Conservation (phyloP, 2,888 invertebrate species). For the Trissolcus japonicus region DNA sequence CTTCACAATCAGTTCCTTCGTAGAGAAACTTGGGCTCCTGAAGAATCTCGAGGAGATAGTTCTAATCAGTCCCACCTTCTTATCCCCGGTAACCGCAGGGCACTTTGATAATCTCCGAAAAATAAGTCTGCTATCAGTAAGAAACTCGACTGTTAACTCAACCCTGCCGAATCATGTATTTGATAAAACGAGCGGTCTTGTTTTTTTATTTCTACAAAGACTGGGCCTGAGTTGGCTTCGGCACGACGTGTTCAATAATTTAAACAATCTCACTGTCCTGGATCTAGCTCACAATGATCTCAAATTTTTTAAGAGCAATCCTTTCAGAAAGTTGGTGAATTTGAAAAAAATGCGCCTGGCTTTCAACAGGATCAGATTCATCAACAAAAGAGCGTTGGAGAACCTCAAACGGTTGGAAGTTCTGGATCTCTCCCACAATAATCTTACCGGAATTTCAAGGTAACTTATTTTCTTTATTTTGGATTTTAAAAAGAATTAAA, state of each 20-base stretch:
- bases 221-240: neutral
- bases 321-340: too few species aligned
- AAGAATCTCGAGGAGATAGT: neutral
- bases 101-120: neutral
- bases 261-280: conserved; percentile 1
- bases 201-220: neutral
- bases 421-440: conserved; percentile 10
- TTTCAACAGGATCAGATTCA: too few species aligned
- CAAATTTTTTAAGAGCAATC: neutral
- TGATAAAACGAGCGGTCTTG: neutral
- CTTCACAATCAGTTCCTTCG: neutral
- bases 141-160: neutral
- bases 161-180: neutral
- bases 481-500: too few species aligned
- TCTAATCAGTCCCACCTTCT: neutral
- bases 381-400: neutral
- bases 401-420: neutral
- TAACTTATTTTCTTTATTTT: conserved; percentile 2
- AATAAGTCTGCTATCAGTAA: neutral
- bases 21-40: neutral
- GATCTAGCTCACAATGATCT: conserved; percentile 6
- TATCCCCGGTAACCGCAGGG: neutral
- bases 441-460: conserved; percentile 3
- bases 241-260: neutral
- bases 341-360: too few species aligned